A percentile compares a stretch with the other conserved stretches of the same genome.
These are phyloP conservation scores for Leuciscus idus DNA, from an alignment of 2,113 vertebrate species.

Conservation along the genomic window DNA sequence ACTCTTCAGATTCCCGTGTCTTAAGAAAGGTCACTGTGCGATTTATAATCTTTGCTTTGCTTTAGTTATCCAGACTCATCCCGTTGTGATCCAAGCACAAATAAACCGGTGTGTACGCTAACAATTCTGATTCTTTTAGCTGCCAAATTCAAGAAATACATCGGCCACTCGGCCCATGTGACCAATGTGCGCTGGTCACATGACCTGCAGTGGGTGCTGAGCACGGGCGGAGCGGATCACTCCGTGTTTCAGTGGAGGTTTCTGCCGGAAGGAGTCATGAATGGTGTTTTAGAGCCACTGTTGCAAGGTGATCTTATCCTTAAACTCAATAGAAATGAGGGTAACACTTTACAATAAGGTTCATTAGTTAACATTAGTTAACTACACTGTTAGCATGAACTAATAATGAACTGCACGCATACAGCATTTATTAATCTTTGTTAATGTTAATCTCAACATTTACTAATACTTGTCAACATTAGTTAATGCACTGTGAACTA, in stretches of 20 bases:
- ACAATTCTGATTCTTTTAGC: conserved; percentile 68
- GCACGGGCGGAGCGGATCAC: conserved; percentile 95
- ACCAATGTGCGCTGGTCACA: conserved; percentile 96
- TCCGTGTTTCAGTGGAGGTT: conserved; percentile 98
- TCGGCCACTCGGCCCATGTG: conserved; percentile 95
- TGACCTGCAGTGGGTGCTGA: conserved; percentile 95
- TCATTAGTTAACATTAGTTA: too few relatives aligned
- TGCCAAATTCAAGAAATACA: conserved; percentile 94
- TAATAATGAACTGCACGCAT: too few relatives aligned
- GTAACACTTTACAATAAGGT: too few relatives aligned
- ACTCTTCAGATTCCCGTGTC: conserved; percentile 90
- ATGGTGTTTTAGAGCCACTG: conserved; percentile 85
- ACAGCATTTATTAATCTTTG: too few relatives aligned
- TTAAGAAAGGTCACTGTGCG: conserved; percentile 86
- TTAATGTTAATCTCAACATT: too few relatives aligned
- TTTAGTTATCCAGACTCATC: not conserved
- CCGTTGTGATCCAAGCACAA: not conserved
- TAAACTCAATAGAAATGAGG: too few relatives aligned
- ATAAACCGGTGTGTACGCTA: not conserved
- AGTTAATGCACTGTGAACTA: too few relatives aligned
- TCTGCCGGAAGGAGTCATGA: conserved; percentile 90
- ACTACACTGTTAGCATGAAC: too few relatives aligned
- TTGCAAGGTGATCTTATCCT: conserved; percentile 80
- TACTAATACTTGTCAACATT: too few relatives aligned
- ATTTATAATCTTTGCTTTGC: too few relatives aligned